Evolutionary conservation across 1,140 invertebrate species (phyloP), one percentile per base, ranked within the genome.

Genomic region (Camponotus vicinus): DNA sequence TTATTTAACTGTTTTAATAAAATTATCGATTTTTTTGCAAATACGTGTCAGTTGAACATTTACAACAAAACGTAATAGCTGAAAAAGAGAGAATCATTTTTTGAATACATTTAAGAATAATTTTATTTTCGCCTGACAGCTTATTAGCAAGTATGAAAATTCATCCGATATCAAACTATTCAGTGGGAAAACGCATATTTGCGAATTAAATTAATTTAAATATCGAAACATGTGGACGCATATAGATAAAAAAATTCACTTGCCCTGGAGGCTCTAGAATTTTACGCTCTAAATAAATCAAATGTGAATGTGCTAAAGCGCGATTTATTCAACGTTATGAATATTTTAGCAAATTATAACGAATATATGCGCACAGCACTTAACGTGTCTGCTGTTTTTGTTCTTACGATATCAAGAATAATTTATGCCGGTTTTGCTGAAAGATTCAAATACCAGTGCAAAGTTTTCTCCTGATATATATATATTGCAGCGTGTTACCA

Each of bases 401-500:
- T 59, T 73, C 79, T 82, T 82, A 45, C 55, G 63, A 79, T 61
- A 61, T 34, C 3, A 4, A 32, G 67, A 71, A 71, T 82, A 82
- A 71, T 82, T 82, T 59, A 82, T 71, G 27, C 27, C 18, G 79
- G 32, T 82, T 73, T 73, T 59, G 40, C 67, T 34, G 13, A 82
- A 82, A 82, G 27, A 82, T 82, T 82, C 52, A 82, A 82, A 82
- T 59, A 59, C 71, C 49, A 71, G 37, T 1, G 52, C 66, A 1
- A 80, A 70, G 45, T 80, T 52, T 52, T 80, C 34, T 21, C 15
- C n/a, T 32, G 49, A 57, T 69, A 71, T 71, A 57, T 69, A 71
- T 71, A 70, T 57, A 59, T 40, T 21, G 15, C 34, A 32, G 21
- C 13, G 6, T 27, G 27, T 37, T 66, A 2, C 32, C 15, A 69